A percentile compares a stretch with the other conserved stretches of the same genome.
Evolutionary conservation across 2,797 vertebrate species (phyloP).

Genomic region (Orientallactaga sibirica): DNA sequence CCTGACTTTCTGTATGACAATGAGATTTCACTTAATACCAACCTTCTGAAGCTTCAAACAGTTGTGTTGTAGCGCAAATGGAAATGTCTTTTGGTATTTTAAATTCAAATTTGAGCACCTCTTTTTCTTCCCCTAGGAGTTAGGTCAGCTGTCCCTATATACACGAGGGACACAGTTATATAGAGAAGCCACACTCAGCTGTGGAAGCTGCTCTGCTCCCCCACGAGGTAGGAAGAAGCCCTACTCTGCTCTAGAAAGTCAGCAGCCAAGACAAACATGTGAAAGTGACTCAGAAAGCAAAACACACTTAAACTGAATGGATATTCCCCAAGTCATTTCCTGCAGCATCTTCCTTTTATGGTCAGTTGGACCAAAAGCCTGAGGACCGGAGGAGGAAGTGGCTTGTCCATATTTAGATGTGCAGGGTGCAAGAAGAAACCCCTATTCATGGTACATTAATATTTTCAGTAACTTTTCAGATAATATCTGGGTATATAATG

Average conservation of each 20-base stretch:
- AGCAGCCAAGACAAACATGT: slow-evolving; percentile 27
- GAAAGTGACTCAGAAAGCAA: slow-evolving; percentile 45
- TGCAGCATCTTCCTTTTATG: not conserved
- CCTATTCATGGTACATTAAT: slow-evolving; percentile 74
- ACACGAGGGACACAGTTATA: not conserved
- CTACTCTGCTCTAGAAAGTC: slow-evolving; percentile 18
- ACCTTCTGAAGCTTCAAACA: slow-evolving; percentile 11
- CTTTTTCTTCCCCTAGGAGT: not conserved
- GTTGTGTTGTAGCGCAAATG: not conserved
- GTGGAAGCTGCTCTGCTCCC: not conserved
- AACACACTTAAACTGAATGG: slow-evolving; percentile 2
- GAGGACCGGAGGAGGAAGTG: slow-evolving; percentile 60
- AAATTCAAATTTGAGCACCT: slow-evolving; percentile 9
- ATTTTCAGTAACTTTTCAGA: slow-evolving; percentile 83
- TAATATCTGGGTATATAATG: slow-evolving; percentile 83
- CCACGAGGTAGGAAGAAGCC: slow-evolving; percentile 24
- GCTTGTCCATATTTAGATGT: slow-evolving; percentile 25
- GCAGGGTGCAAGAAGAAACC: slow-evolving; percentile 18
- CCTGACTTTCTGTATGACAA: not conserved
- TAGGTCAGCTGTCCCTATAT: not conserved
- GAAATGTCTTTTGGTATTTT: slow-evolving; percentile 42
- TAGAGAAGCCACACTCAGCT: not conserved
- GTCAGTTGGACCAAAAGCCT: slow-evolving; percentile 61
- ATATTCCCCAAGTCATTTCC: slow-evolving; percentile 69
- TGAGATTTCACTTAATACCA: not conserved